Evolutionary conservation across 2,113 vertebrate species (phyloP).

Genomic region (Psammodynastes pulverulentus): DNA sequence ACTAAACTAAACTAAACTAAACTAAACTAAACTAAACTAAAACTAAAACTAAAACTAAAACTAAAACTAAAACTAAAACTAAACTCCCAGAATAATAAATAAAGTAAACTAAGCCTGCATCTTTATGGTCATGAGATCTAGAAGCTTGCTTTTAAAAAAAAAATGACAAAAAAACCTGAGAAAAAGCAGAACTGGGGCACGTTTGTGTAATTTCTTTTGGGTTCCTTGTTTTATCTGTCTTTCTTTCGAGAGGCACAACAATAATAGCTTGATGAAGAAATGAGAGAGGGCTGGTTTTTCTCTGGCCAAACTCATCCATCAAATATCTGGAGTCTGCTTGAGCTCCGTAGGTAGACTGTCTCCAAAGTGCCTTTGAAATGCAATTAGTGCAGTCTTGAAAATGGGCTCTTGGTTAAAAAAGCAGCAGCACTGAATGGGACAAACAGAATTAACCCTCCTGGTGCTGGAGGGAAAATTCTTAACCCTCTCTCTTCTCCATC

Average conservation of each 20-base stretch:
- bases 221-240: not conserved
- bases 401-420: not conserved
- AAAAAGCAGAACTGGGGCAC: not conserved
- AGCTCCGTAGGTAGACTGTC: not conserved
- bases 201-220: not conserved
- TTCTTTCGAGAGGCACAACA: not conserved
- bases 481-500: not conserved
- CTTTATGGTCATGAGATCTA: not conserved
- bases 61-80: no score
- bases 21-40: no score
- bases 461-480: not conserved
- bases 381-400: not conserved
- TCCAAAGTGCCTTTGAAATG: conserved; percentile 22
- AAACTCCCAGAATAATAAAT: no score
- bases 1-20: no score
- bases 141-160: not conserved
- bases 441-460: not conserved
- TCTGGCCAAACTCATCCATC: conserved; percentile 3
- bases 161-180: not conserved
- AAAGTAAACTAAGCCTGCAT: no score
- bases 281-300: no score
- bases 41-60: no score
- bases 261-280: not conserved
- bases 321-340: not conserved
- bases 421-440: not conserved